Percentiles rank a stretch among this genome's conserved stretches.
Evolutionary conservation across 2,888 invertebrate genomes (phyloP).

Genomic region (Eupeodes luniger): DNA sequence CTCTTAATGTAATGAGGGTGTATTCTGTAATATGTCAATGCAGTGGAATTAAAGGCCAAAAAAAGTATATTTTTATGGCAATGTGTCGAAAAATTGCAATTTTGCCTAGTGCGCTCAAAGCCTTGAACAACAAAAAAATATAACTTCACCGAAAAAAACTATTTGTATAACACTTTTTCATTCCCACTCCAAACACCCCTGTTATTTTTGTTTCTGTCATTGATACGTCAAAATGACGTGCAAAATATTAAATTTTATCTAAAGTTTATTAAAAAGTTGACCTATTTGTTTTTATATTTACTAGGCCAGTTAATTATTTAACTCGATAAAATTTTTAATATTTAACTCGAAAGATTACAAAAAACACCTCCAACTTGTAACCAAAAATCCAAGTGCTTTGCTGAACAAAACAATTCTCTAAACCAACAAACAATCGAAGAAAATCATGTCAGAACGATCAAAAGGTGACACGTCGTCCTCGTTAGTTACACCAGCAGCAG

Average conservation of each 20-base stretch:
- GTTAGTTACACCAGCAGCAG: constrained; percentile 64
- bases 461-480: constrained; percentile 84
- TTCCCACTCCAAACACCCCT: neutral
- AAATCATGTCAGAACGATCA: constrained; percentile 82
- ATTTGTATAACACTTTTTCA: constrained; percentile 38
- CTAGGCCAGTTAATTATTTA: constrained; percentile 9
- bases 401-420: neutral
- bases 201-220: constrained; percentile 20
- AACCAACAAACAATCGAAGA: constrained; percentile 9
- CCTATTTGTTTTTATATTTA: constrained; percentile 3
- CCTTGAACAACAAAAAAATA: neutral
- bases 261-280: constrained; percentile 34
- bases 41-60: no score
- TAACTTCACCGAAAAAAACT: neutral
- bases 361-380: neutral
- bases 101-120: neutral
- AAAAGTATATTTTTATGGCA: no score
- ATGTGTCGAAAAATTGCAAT: no score
- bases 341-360: neutral
- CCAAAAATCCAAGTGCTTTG: neutral
- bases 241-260: constrained; percentile 45
- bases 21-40: no score
- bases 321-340: neutral
- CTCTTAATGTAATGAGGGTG: no score
- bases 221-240: constrained; percentile 40